Conservation (phyloP, 2,113 vertebrate genomes). For the Stigmatopora nigra region DNA sequence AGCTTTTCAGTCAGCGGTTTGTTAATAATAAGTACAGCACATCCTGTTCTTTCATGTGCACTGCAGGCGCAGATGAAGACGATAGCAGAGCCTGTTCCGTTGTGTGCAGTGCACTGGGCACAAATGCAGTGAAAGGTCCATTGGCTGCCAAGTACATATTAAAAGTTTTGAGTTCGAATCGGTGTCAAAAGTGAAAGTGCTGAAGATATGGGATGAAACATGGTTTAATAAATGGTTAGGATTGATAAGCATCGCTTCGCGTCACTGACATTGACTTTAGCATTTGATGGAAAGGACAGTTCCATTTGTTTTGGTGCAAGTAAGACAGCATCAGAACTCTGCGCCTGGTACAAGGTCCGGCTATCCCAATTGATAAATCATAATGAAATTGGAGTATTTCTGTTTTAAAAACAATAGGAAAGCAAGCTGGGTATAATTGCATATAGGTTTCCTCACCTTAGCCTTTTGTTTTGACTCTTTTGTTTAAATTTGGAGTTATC, state of each 20-base stretch:
- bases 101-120: conserved; percentile 1
- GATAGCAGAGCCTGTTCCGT: background rate
- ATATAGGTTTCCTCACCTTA: too few species aligned
- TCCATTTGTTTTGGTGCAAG: background rate
- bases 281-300: conserved; percentile 26
- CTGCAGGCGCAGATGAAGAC: conserved; percentile 16
- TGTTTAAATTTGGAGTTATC: too few species aligned
- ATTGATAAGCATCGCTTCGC: conserved; percentile 34
- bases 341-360: conserved; percentile 17
- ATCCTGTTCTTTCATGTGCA: background rate
- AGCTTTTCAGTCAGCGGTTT: background rate
- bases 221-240: conserved; percentile 27
- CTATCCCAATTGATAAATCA: background rate
- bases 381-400: conserved; percentile 2
- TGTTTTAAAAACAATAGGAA: too few species aligned
- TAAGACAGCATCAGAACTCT: conserved; percentile 26
- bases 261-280: conserved; percentile 25
- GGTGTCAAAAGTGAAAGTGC: conserved; percentile 31
- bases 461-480: too few species aligned
- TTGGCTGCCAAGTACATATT: conserved; percentile 15
- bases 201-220: conserved; percentile 41
- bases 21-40: background rate
- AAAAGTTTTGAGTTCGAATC: conserved; percentile 17
- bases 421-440: too few species aligned
- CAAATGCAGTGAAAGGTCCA: conserved; percentile 22